Evolutionary conservation across 2,888 invertebrate species (phyloP).

Genomic region (Petrolisthes cinctipes): DNA sequence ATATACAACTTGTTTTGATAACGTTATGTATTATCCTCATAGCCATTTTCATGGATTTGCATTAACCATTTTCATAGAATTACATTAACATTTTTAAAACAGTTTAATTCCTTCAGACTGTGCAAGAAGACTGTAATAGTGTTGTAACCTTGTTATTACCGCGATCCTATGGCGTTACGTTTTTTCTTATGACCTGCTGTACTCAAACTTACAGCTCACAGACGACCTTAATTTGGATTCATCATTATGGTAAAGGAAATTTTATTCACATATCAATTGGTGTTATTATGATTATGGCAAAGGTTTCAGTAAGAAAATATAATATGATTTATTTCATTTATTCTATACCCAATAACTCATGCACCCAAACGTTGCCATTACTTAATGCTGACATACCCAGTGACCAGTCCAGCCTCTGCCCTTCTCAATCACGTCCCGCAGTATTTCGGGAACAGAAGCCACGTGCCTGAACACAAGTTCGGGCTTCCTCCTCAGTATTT

Average conservation of each 20-base stretch:
- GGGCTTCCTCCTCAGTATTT: slow-evolving; percentile 12
- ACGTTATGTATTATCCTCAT: no score
- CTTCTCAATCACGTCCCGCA: neutral
- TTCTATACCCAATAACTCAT: neutral
- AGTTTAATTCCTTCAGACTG: neutral
- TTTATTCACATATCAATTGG: neutral
- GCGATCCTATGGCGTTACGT: no score
- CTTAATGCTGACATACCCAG: neutral
- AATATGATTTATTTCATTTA: slow-evolving; percentile 1
- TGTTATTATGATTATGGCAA: no score
- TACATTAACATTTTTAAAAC: no score
- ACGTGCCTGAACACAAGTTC: neutral
- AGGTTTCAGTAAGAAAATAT: no score
- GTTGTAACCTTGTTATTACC: neutral
- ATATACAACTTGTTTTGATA: neutral
- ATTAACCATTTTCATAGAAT: neutral
- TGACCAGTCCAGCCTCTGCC: slow-evolving; percentile 2
- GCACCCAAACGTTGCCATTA: neutral
- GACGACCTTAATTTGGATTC: slow-evolving; percentile 7
- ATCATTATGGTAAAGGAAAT: slow-evolving; percentile 5
- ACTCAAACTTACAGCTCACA: neutral
- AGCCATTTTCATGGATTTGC: no score
- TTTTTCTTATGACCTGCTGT: no score
- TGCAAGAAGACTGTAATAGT: neutral
- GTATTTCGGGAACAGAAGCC: no score